Percentiles rank a stretch among this genome's conserved stretches.
Evolutionary conservation across 2,888 invertebrate species (phyloP).

Genomic region (Julus scandinavius): DNA sequence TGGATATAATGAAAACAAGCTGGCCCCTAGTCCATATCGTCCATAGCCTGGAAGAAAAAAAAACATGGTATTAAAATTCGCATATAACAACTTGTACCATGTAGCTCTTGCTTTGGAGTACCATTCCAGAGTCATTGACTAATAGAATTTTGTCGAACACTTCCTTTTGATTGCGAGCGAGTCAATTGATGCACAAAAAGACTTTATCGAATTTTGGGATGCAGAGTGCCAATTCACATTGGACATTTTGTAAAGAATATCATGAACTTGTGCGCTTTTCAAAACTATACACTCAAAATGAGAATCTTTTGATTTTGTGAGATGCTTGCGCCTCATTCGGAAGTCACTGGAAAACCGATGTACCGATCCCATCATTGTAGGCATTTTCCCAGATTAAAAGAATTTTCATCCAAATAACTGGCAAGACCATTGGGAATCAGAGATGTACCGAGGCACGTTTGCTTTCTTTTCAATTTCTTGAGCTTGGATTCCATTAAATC

Average conservation of each 20-base stretch:
- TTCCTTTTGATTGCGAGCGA: background rate
- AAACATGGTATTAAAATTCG: background rate
- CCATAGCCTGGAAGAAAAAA: conserved; percentile 53
- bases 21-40: conserved; percentile 53
- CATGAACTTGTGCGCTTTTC: background rate
- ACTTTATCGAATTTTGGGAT: background rate
- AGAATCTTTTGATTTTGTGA: background rate
- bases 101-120: background rate
- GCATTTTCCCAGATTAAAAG: background rate
- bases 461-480: background rate
- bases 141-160: background rate
- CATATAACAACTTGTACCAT: background rate
- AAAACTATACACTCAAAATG: background rate
- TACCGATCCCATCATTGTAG: background rate
- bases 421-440: background rate
- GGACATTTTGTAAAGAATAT: background rate
- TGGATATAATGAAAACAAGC: conserved; percentile 52
- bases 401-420: background rate
- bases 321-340: background rate
- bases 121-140: background rate
- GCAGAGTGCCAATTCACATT: background rate
- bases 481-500: background rate
- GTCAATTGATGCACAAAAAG: background rate
- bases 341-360: background rate
- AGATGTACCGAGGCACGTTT: background rate